A percentile compares a stretch with the other conserved stretches of the same genome.
Conservation (phyloP, 1,140 invertebrate genomes). For the Drosophila busckii region DNA sequence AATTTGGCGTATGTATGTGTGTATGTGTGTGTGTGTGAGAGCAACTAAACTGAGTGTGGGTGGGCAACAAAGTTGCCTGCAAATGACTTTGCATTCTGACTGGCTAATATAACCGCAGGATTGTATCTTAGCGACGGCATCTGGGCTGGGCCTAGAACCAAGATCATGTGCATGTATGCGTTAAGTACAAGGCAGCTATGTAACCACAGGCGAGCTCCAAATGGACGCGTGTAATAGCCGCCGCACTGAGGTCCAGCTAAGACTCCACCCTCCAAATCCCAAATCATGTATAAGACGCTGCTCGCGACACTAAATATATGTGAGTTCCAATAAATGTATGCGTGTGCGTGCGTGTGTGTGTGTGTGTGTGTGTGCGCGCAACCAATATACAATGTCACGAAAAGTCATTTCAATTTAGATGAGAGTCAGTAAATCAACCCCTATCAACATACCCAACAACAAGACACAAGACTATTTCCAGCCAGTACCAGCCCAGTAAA, state of each 20-base stretch:
- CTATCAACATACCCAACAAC: constrained; percentile 77
- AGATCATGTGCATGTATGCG: not conserved
- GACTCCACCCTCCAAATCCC: constrained; percentile 58
- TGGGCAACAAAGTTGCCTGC: constrained; percentile 34
- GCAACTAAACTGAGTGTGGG: not conserved
- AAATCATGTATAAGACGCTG: constrained; percentile 44
- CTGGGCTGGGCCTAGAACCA: constrained; percentile 23
- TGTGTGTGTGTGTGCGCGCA: constrained; percentile 31
- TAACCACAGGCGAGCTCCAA: constrained; percentile 35
- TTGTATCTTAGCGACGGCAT: constrained; percentile 39
- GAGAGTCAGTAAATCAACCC: constrained; percentile 79
- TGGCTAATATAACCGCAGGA: constrained; percentile 79
- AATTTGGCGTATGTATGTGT: constrained; percentile 61
- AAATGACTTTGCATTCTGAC: constrained; percentile 78
- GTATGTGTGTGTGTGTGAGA: not conserved
- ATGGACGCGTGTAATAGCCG: constrained; percentile 53
- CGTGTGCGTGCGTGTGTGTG: constrained; percentile 7
- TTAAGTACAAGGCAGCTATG: constrained; percentile 1
- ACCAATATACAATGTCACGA: constrained; percentile 70
- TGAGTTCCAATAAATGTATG: not conserved
- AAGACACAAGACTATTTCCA: too few relatives aligned
- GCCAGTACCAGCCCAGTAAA: constrained; percentile 52
- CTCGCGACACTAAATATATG: constrained; percentile 2
- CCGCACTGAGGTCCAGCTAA: constrained; percentile 30
- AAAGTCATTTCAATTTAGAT: constrained; percentile 78